Evolutionary conservation across 2,888 invertebrate species (phyloP), one percentile per base, ranked within the genome.

Genomic region (Carcina quercana): DNA sequence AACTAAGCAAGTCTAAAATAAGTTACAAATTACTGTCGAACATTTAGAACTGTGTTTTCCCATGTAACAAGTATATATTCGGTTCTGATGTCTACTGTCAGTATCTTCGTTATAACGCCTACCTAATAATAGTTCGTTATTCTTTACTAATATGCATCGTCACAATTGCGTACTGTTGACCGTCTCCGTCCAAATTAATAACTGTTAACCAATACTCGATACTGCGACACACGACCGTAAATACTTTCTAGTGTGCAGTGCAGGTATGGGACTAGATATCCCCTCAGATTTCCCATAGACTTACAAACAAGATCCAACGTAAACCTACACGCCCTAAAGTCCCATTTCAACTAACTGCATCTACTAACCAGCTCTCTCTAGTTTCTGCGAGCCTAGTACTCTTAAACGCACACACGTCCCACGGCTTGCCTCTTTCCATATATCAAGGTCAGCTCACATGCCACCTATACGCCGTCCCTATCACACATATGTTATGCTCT

Each of bases 371-470:
- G 45, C 41, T 25, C 19, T 19, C 10, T 11, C 10, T 17, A 1
- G 43, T 53, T 64, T 64, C 64, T 80, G 69, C 38, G 43, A 49
- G 54, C 79, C 76, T 78, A 55, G 79, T 80, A 78, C 60, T 58
- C 53, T 55, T 45, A 45, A 61, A 61, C 68, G 59, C 69, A 72
- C 75, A 72, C 71, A 69, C 63, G 57, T 59, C 66, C 59, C 64
- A 59, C 59, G 59, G 50, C 55, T 68, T 17, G 17, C 17, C 62
- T 64, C 62, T 61, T 67, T 67, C 67, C 66, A 68, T 60, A 66
- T 59, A 78, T 76, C 73, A 79, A 78, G 79, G 76, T 71, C 75
- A 66, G 54, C 64, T 59, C 60, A 65, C 67, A 69, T 64, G 59
- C 62, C 64, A 53, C 39, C 25, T 29, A 47, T 35, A 38, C 44